Evolutionary conservation across 92 coral and sea anemone species (phyloP).

Genomic region (Zoanthus sociatus): DNA sequence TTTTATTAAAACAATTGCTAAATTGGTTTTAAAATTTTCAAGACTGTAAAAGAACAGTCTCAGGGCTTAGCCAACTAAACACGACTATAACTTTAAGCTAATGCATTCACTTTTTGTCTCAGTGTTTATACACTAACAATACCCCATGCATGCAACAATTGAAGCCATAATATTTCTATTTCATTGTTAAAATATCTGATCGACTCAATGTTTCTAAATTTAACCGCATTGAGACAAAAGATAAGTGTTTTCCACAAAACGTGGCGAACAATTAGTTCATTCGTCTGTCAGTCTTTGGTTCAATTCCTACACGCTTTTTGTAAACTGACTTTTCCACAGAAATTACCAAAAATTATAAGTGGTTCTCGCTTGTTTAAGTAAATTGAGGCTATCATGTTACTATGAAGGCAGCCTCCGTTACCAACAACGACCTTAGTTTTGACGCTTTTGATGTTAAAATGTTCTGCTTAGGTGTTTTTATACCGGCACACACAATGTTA

Average conservation of each 20-base stretch:
- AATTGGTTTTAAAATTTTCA: no score
- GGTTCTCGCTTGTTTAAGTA: background rate
- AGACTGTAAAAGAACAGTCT: no score
- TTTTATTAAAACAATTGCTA: no score
- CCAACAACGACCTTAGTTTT: background rate
- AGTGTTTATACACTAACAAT: no score
- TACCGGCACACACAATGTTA: no score
- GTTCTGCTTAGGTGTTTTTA: no score
- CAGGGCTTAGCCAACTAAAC: no score
- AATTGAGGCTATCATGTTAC: background rate
- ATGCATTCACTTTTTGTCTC: no score
- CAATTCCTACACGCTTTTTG: background rate
- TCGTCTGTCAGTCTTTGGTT: background rate
- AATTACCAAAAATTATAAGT: background rate
- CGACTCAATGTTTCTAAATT: background rate
- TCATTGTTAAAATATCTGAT: background rate
- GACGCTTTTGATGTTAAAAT: no score
- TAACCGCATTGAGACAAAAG: background rate
- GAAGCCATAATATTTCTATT: no score
- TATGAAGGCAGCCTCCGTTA: background rate
- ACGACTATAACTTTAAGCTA: no score
- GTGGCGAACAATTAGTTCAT: background rate
- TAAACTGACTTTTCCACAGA: background rate
- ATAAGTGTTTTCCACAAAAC: background rate
- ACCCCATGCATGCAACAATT: no score